Evolutionary conservation across 2,113 vertebrate species (phyloP), one percentile per base, ranked within the genome.

Genomic region (Chloroceryle aenea): DNA sequence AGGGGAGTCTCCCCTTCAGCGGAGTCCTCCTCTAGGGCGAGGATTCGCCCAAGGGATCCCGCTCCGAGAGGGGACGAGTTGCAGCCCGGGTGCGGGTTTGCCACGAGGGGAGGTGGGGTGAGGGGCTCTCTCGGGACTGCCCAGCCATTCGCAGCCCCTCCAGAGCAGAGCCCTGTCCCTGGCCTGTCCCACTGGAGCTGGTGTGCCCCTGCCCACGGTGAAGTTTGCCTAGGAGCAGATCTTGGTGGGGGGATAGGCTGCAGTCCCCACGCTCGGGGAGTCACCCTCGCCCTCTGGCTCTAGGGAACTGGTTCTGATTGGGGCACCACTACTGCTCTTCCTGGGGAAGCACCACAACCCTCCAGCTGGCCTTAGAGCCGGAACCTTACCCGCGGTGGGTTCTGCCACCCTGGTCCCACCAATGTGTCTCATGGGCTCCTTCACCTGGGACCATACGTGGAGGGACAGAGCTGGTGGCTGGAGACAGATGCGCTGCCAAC

Each of bases 1-100:
- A 3, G 10, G 2, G 29, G 13, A 8, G 3, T 27, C 8, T 18
- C 0, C 9, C 47, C 30, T 20, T 34, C 8, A 10, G 29, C 1
- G 29, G 20, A 12, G 32, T 34, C 55, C 38, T 5, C 22, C 14
- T 38, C 9, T 21, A 6, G 83, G 27, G 26, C 7, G 32, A 4
- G 36, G 40, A 1, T 23, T 45, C 7, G 34, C 38, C 29, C 7
- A 5, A 16, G 25, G 12, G 18, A 7, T 43, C 62, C 50, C 18
- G 29, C 30, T 50, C 16, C 10, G 4, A 14, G 29, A 48, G 38
- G 16, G n/a, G 22, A 12, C 2, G 52, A 9, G n/a, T 14, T 17
- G 14, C 86, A 43, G 17, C 30, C 38, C 48, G 1, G 20, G 42
- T 36, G 48, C 16, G 3, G 5, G 14, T n/a, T 16, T 53, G 58